Conservation (phyloP, 2,113 vertebrate genomes). For the Chinchilla lanigera region DNA sequence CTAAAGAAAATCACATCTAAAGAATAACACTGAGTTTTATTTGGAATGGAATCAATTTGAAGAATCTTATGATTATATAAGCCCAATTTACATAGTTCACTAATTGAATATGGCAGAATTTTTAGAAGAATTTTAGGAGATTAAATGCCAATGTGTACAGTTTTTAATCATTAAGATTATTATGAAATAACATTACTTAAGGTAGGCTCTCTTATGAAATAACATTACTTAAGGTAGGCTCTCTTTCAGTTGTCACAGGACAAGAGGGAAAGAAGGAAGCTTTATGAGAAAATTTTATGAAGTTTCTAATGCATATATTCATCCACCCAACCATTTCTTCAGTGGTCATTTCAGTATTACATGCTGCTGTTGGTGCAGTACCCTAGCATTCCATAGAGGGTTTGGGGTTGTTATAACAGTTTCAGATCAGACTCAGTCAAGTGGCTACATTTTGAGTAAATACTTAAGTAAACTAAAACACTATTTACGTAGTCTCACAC, state of each 20-base stretch:
- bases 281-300: background rate
- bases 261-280: background rate
- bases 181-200: background rate
- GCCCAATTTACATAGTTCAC: background rate
- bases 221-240: background rate
- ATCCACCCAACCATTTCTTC: background rate
- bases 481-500: background rate
- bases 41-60: background rate
- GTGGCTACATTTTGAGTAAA: background rate
- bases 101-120: background rate
- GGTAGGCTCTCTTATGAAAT: background rate
- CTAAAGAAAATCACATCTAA: background rate
- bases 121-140: background rate
- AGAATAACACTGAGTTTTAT: background rate
- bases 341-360: background rate
- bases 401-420: background rate
- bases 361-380: background rate
- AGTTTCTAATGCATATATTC: background rate
- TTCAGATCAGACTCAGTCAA: background rate
- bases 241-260: background rate
- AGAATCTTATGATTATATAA: background rate
- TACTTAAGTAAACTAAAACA: background rate
- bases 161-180: slow-evolving; percentile 49
- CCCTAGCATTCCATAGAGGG: background rate
- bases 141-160: background rate